phyloP scores from a whole-genome alignment of 2,888 invertebrate genomes.

The Xanthia togata region DNA sequence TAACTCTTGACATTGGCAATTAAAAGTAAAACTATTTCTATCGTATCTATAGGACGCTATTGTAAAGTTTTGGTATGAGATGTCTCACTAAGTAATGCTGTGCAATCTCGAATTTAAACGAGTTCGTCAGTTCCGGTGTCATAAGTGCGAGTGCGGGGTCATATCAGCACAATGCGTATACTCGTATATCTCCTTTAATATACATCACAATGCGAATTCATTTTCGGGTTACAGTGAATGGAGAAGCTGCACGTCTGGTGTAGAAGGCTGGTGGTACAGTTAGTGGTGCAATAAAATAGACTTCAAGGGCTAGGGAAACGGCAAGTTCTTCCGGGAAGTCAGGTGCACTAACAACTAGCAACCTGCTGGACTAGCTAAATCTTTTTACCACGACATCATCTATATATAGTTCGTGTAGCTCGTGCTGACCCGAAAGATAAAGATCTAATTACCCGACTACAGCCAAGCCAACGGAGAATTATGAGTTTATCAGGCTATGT shows the following conservation, averaged over 20 bases:
- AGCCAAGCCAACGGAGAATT: background rate
- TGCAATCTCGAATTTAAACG: constrained; percentile 42
- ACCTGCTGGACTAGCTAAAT: background rate
- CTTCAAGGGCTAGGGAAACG: background rate
- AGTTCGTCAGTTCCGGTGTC: constrained; percentile 52
- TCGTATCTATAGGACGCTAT: background rate
- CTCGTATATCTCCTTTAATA: constrained; percentile 14
- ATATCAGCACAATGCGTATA: constrained; percentile 34
- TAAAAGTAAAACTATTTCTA: background rate
- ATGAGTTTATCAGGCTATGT: background rate
- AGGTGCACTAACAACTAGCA: background rate
- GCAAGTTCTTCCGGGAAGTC: background rate
- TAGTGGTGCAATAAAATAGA: background rate
- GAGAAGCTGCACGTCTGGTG: background rate
- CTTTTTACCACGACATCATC: background rate
- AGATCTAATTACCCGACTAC: background rate
- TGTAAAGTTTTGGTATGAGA: constrained; percentile 10
- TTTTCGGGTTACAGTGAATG: constrained; percentile 5
- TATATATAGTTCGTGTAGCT: background rate
- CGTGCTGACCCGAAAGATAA: background rate
- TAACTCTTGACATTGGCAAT: constrained; percentile 36
- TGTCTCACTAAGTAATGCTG: constrained; percentile 9
- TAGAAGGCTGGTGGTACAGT: background rate
- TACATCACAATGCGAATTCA: constrained; percentile 19
- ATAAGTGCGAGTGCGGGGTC: constrained; percentile 37